Percentiles rank a stretch among this genome's conserved stretches.
phyloP scores from a whole-genome alignment of 2,888 invertebrate species.

The Melanophora roralis region DNA sequence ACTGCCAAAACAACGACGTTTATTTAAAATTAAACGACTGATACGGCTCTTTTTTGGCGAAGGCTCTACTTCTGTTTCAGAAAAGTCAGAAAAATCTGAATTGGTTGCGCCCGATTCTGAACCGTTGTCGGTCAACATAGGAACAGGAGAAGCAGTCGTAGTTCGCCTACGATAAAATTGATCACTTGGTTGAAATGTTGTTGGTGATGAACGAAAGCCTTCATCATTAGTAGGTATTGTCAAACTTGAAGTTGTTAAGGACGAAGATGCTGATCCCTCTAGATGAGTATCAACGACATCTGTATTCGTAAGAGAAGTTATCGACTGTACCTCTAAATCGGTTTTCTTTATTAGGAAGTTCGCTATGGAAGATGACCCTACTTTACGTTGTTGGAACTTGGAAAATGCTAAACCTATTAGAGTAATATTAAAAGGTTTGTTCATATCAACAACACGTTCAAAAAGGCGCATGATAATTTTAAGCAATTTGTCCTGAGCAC shows the following conservation, averaged over 20 bases:
- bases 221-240: slow-evolving; percentile 63
- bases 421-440: slow-evolving; percentile 87
- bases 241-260: slow-evolving; percentile 42
- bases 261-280: slow-evolving; percentile 63
- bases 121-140: slow-evolving; percentile 74
- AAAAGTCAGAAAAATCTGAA: slow-evolving; percentile 79
- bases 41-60: slow-evolving; percentile 84
- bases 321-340: slow-evolving; percentile 87
- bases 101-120: slow-evolving; percentile 75
- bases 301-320: slow-evolving; percentile 80
- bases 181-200: slow-evolving; percentile 74
- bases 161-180: slow-evolving; percentile 74
- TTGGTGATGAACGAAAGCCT: slow-evolving; percentile 74
- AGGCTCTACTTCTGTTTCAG: slow-evolving; percentile 84
- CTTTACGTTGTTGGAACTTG: slow-evolving; percentile 85
- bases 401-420: slow-evolving; percentile 89
- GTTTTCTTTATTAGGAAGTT: slow-evolving; percentile 84
- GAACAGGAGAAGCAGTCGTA: slow-evolving; percentile 74
- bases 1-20: slow-evolving; percentile 76
- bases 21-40: slow-evolving; percentile 78
- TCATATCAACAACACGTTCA: slow-evolving; percentile 84
- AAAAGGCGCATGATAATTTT: slow-evolving; percentile 86
- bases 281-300: slow-evolving; percentile 67
- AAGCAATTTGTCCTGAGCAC: slow-evolving; percentile 82
- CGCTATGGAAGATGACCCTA: slow-evolving; percentile 84